These are phyloP conservation scores for Embiotoca jacksoni DNA, from an alignment of 2,113 vertebrate genomes.

Conservation along the genomic window DNA sequence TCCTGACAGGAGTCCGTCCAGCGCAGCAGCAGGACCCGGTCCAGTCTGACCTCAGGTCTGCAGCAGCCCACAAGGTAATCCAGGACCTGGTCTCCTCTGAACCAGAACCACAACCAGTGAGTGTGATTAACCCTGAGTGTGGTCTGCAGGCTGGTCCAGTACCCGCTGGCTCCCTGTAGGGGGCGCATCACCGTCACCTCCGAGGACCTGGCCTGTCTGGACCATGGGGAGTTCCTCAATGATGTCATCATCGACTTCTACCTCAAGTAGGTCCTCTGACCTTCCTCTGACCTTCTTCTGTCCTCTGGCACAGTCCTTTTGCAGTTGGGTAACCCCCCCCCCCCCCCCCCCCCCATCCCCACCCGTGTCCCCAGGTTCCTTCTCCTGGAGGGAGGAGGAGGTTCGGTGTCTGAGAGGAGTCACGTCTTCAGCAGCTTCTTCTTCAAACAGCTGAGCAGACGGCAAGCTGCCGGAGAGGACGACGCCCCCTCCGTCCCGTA, in stretches of 20 bases:
- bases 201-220: constrained; percentile 93
- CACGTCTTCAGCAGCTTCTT: constrained; percentile 98
- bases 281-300: too few relatives aligned
- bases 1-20: too few relatives aligned
- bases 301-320: too few relatives aligned
- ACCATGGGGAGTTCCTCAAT: constrained; percentile 93
- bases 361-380: constrained; percentile 85
- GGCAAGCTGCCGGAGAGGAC: constrained; percentile 84
- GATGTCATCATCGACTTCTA: constrained; percentile 99
- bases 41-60: not conserved
- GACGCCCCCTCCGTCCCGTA: constrained; percentile 86
- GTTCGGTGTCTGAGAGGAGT: constrained; percentile 86
- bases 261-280: constrained; percentile 89
- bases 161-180: constrained; percentile 91
- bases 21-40: not conserved
- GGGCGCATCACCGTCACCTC: constrained; percentile 92
- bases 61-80: not conserved
- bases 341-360: too few relatives aligned
- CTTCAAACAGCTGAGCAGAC: constrained; percentile 93
- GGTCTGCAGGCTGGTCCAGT: constrained; percentile 91
- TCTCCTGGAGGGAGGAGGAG: constrained; percentile 88
- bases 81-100: too few relatives aligned
- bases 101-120: not conserved
- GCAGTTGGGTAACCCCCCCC: too few relatives aligned
- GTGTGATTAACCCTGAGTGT: not conserved